Conservation (phyloP, 1,140 invertebrate genomes). For the Cydia pomonella region DNA sequence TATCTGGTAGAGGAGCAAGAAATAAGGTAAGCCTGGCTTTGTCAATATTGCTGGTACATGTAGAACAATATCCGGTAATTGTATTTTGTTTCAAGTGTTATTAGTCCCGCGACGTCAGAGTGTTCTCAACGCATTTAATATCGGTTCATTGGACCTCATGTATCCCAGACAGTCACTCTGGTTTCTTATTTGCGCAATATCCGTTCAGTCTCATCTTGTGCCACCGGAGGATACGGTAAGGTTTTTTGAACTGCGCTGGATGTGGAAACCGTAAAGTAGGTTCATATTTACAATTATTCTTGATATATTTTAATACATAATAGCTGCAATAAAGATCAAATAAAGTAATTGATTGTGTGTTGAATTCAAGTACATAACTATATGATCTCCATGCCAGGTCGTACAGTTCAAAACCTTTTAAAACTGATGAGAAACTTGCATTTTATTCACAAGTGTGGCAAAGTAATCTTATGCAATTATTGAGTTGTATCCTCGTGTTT, state of each 20-base stretch:
- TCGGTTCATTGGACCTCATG: slow-evolving; percentile 16
- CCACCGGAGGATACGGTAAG: slow-evolving; percentile 2
- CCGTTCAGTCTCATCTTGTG: slow-evolving; percentile 50
- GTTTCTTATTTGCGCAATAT: slow-evolving; percentile 1
- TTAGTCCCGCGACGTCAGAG: neutral
- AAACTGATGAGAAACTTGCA: no score
- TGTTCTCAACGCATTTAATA: slow-evolving; percentile 18
- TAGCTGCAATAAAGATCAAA: no score
- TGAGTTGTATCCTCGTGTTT: no score
- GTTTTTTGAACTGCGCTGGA: neutral
- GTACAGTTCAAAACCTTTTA: no score
- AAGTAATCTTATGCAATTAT: no score
- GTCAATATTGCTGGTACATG: neutral
- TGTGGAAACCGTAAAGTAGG: no score
- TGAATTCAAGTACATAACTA: no score
- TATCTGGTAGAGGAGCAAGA: neutral
- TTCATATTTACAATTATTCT: no score
- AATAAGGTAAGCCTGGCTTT: neutral
- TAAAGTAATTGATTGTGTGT: no score
- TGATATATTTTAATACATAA: no score
- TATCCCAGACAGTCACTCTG: neutral
- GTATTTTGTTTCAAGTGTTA: slow-evolving; percentile 28
- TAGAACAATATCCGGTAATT: slow-evolving; percentile 31
- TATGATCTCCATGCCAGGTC: no score
- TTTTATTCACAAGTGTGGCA: no score